Conservation (phyloP, 2,797 vertebrate genomes). For the Myripristis murdjan region DNA sequence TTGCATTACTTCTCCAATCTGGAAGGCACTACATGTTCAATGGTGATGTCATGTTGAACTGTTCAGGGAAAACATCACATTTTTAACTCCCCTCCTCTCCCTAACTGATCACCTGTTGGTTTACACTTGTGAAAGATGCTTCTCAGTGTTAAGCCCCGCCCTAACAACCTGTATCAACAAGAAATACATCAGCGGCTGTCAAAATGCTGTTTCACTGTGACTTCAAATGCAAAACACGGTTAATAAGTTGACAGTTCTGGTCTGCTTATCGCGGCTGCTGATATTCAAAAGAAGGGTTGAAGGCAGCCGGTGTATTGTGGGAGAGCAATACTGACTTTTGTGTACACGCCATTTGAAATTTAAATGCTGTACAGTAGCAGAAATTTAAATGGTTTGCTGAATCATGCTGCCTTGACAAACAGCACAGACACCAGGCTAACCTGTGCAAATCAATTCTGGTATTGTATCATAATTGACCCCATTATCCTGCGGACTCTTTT, state of each 20-base stretch:
- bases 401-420: slow-evolving; percentile 36
- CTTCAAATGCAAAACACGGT: slow-evolving; percentile 32
- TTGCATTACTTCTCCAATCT: too few species aligned
- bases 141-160: too few species aligned
- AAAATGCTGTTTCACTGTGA: too few species aligned
- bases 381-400: slow-evolving; percentile 58
- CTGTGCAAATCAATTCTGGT: not conserved
- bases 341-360: slow-evolving; percentile 45
- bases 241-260: slow-evolving; percentile 12
- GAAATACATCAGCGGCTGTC: too few species aligned
- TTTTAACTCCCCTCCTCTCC: too few species aligned
- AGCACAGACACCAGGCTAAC: slow-evolving; percentile 2
- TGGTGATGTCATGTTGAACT: too few species aligned
- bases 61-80: too few species aligned
- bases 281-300: slow-evolving; percentile 45
- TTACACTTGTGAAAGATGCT: too few species aligned
- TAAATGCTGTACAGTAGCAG: slow-evolving; percentile 28
- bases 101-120: too few species aligned
- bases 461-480: not conserved
- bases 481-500: not conserved
- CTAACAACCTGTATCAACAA: too few species aligned
- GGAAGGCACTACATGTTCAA: too few species aligned
- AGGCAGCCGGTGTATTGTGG: slow-evolving; percentile 24
- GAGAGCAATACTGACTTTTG: slow-evolving; percentile 25
- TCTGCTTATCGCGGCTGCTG: slow-evolving; percentile 1